Conservation (phyloP, 2,113 vertebrate genomes). For the Sylvietta virens region DNA sequence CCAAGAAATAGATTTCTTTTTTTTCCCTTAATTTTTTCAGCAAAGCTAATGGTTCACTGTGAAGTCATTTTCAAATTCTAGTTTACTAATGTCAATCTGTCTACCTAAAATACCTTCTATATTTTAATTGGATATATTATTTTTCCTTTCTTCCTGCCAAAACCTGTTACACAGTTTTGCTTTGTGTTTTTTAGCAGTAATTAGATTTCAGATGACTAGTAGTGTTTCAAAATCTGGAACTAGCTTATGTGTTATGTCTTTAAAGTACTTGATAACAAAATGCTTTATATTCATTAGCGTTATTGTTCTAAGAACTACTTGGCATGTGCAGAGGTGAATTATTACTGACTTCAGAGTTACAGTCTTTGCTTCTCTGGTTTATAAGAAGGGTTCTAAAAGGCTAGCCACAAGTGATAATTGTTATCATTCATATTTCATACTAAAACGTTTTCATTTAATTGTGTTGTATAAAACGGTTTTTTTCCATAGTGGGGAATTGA, state of each 20-base stretch:
- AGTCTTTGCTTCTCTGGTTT: not conserved
- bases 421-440: not conserved
- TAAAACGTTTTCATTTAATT: not conserved
- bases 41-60: not conserved
- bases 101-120: not conserved
- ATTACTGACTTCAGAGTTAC: not conserved
- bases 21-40: not conserved
- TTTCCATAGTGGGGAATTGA: not conserved
- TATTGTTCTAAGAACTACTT: not conserved
- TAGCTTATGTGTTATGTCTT: not conserved
- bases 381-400: not conserved
- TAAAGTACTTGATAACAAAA: not conserved
- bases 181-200: not conserved
- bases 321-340: not conserved
- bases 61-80: not conserved
- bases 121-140: slow-evolving; percentile 1
- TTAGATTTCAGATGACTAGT: not conserved
- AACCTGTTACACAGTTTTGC: not conserved
- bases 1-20: not conserved
- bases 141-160: not conserved
- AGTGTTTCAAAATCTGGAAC: not conserved
- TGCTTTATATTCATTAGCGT: not conserved
- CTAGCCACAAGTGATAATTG: not conserved
- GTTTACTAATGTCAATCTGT: not conserved
- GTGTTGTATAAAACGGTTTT: not conserved